Evolutionary conservation across 2,888 invertebrate species (phyloP).

Genomic region (Zaprionus bogoriensis): DNA sequence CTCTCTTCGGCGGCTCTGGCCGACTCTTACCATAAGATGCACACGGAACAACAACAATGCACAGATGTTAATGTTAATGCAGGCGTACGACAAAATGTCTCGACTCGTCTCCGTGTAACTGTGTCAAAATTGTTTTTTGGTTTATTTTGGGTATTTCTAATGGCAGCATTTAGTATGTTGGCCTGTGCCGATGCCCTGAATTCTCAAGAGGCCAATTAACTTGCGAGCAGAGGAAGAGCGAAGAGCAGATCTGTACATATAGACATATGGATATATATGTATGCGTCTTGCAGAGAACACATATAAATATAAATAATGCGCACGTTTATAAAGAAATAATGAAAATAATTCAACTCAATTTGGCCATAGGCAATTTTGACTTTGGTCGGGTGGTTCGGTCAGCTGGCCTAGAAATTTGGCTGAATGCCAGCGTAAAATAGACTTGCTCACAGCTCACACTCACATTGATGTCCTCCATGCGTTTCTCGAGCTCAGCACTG

Average conservation of each 20-base stretch:
- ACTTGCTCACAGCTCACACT: slow-evolving; percentile 55
- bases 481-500: slow-evolving; percentile 77
- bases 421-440: slow-evolving; percentile 7
- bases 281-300: background rate
- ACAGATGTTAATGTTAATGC: slow-evolving; percentile 43
- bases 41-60: no score
- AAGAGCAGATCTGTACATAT: slow-evolving; percentile 2
- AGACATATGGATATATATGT: background rate
- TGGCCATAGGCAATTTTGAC: slow-evolving; percentile 22
- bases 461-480: slow-evolving; percentile 81
- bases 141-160: slow-evolving; percentile 63
- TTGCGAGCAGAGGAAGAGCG: slow-evolving; percentile 37
- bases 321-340: slow-evolving; percentile 7
- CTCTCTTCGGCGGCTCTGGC: slow-evolving; percentile 1
- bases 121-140: slow-evolving; percentile 50
- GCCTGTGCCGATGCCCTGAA: slow-evolving; percentile 38
- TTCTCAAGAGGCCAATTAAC: slow-evolving; percentile 77
- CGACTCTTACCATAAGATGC: slow-evolving; percentile 9
- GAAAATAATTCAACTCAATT: slow-evolving; percentile 19
- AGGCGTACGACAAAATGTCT: slow-evolving; percentile 39
- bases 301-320: slow-evolving; percentile 35
- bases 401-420: background rate
- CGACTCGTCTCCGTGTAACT: slow-evolving; percentile 32
- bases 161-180: slow-evolving; percentile 58
- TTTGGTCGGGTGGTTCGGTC: background rate